Conservation (phyloP, 2,113 vertebrate genomes). For the Mugil cephalus region DNA sequence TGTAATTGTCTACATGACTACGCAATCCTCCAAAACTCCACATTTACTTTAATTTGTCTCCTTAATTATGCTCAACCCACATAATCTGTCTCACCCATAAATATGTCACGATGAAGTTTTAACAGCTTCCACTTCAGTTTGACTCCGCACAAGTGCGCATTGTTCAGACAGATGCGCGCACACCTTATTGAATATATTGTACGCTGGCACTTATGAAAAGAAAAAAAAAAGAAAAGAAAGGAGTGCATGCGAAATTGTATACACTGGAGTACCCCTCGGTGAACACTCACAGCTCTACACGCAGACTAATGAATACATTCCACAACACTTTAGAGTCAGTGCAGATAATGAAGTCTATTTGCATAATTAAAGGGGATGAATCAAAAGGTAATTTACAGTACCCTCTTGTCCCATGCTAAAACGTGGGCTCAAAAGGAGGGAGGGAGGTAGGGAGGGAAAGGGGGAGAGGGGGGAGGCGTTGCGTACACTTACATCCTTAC, state of each 20-base stretch:
- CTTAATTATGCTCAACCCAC: background rate
- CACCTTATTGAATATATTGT: conserved; percentile 26
- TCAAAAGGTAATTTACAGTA: conserved; percentile 79
- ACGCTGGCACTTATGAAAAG: conserved; percentile 21
- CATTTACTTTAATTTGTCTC: conserved; percentile 1
- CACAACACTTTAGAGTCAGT: conserved; percentile 68
- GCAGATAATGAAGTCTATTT: conserved; percentile 79
- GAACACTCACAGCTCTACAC: conserved; percentile 49
- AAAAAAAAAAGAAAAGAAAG: conserved; percentile 40
- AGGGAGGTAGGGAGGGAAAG: background rate
- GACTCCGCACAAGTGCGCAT: background rate
- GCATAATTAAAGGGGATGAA: conserved; percentile 80
- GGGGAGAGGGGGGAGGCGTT: conserved; percentile 21
- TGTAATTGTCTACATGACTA: background rate
- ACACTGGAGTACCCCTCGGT: conserved; percentile 57
- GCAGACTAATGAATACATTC: conserved; percentile 71
- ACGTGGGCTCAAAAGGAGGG: conserved; percentile 23
- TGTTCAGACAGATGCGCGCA: background rate
- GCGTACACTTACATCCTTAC: conserved; percentile 53
- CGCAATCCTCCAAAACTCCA: background rate
- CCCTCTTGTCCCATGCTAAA: conserved; percentile 63
- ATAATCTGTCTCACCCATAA: background rate
- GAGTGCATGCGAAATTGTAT: conserved; percentile 38
- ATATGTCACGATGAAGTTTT: background rate
- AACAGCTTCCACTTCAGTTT: background rate